Evolutionary conservation across 1,140 invertebrate species (phyloP), one percentile per base, ranked within the genome.

Genomic region (Eueides isabella): DNA sequence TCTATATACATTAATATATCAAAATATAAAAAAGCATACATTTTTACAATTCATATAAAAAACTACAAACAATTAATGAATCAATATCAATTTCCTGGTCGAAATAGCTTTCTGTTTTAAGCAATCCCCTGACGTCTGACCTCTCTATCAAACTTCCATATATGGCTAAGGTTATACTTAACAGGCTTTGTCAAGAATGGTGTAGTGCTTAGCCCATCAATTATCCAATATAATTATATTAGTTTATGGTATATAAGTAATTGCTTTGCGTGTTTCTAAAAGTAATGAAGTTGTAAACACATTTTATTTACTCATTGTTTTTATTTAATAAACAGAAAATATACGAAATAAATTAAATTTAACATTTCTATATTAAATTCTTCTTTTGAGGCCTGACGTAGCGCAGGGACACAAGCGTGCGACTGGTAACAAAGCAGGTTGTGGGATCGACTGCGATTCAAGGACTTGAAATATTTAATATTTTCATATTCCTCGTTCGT

Each of bases 71-170:
- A 23, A 55, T 19, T 11, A 23, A 55, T 55, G 2, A 23, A 55
- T 55, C 23, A 55, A 23, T 55, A 23, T 23, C 19, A 55, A 7
- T 12, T 55, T 55, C 48, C 48, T 55, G 48, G 48, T 55, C 48
- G 23, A 55, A 55, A 55, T 55, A 55, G 23, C 48, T 55, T 55
- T 55, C 48, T 55, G 48, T 55, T 55, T 55, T 55, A 55, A 23
- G 48, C 48, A 55, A 55, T 55, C 48, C 48, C 23, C n/a, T 55
- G 48, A 55, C 19, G 48, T 55, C 48, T 55, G 48, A 55, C 48
- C 48, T 55, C 48, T 55, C 48, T 55, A 12, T 55, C 48, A 26
- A 26, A 55, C 19, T 55, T 26, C 48, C 48, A 55, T 55, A 55
- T 55, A 26, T 55, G 48, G n/a, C 23, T 55, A 26, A 55, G 23